These are phyloP conservation scores for Zhuqinia jingwanae DNA, from an alignment of 2,888 invertebrate species.

Conservation along the genomic window DNA sequence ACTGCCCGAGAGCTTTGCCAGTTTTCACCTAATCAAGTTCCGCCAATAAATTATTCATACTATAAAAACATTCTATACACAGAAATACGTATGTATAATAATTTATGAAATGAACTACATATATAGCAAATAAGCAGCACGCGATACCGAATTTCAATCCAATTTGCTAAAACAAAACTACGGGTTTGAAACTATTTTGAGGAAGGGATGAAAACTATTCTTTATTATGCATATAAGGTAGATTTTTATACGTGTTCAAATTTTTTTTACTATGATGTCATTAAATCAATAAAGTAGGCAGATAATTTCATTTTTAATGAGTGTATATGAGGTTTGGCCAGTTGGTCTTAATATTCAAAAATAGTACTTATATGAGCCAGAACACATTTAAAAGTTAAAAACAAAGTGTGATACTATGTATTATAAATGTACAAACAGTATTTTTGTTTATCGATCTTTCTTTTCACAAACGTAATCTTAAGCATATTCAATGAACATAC, in stretches of 20 bases:
- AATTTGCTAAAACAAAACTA: neutral
- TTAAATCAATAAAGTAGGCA: neutral
- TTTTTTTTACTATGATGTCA: neutral
- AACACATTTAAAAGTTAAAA: too few relatives aligned
- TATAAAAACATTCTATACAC: neutral
- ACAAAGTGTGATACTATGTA: too few relatives aligned
- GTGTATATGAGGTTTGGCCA: too few relatives aligned
- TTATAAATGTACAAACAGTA: too few relatives aligned
- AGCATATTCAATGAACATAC: too few relatives aligned
- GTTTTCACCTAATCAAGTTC: neutral
- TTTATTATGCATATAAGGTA: too few relatives aligned
- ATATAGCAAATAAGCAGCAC: neutral
- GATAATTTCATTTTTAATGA: neutral
- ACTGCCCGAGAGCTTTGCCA: too few relatives aligned
- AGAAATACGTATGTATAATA: neutral
- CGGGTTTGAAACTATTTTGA: neutral
- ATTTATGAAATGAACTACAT: neutral
- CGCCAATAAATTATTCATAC: conserved; percentile 8
- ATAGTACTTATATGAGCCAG: too few relatives aligned
- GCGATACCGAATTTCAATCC: neutral
- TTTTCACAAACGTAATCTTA: too few relatives aligned
- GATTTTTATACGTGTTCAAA: neutral
- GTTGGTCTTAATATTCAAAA: neutral
- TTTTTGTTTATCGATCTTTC: too few relatives aligned
- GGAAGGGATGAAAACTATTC: too few relatives aligned